A percentile compares a stretch with the other conserved stretches of the same genome.
phyloP scores from a whole-genome alignment of 2,797 vertebrate genomes.

The Helicolenus hilgendorfi region DNA sequence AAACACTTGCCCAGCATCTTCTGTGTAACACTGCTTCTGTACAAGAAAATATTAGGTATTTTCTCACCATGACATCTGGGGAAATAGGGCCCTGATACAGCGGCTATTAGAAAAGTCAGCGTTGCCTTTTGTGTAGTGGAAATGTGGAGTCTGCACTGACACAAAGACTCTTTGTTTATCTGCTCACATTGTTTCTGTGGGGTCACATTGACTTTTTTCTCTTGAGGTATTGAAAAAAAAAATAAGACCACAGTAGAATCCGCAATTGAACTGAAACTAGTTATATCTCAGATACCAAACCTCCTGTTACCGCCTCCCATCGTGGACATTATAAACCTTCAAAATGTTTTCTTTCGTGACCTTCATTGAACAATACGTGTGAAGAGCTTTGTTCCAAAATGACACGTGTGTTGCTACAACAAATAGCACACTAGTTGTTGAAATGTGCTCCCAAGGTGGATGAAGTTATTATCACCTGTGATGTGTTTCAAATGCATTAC shows the following conservation, averaged over 20 bases:
- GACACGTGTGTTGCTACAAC: neutral
- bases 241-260: neutral
- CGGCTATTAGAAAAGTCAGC: constrained; percentile 51
- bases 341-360: neutral
- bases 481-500: neutral
- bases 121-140: constrained; percentile 42
- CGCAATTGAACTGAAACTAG: neutral
- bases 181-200: constrained; percentile 23
- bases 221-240: neutral
- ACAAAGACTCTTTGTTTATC: constrained; percentile 55
- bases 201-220: constrained; percentile 25
- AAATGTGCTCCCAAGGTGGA: neutral
- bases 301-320: neutral
- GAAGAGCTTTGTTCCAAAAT: neutral
- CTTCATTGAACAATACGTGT: neutral
- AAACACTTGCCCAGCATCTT: constrained; percentile 61
- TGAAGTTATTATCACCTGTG: neutral
- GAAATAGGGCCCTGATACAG: constrained; percentile 40
- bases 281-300: neutral
- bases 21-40: constrained; percentile 58
- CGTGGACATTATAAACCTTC: neutral
- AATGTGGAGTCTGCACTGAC: constrained; percentile 22
- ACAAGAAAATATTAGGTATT: constrained; percentile 48
- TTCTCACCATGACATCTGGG: constrained; percentile 49
- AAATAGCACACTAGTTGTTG: neutral